phyloP scores from a whole-genome alignment of 2,888 invertebrate genomes.

The Luperina nickerlii region DNA sequence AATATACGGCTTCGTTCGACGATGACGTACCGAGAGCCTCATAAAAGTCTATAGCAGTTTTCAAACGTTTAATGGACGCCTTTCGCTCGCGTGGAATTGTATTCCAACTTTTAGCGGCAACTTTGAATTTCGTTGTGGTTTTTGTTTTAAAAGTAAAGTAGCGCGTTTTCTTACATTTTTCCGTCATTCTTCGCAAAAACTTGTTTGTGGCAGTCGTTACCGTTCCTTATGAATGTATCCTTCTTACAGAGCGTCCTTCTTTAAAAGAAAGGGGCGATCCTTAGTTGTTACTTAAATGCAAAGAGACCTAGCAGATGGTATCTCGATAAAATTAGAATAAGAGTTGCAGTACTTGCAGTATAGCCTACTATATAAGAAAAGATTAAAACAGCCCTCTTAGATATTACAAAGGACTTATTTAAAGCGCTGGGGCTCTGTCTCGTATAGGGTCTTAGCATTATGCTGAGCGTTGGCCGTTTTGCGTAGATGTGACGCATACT shows the following conservation, averaged over 20 bases:
- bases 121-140: conserved; percentile 66
- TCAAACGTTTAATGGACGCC: conserved; percentile 74
- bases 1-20: conserved; percentile 72
- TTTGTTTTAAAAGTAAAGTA: conserved; percentile 57
- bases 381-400: conserved; percentile 15
- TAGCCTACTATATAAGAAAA: conserved; percentile 1
- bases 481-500: too few relatives aligned
- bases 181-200: conserved; percentile 28
- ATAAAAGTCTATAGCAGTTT: conserved; percentile 77
- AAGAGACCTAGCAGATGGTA: conserved; percentile 24
- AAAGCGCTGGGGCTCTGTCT: too few relatives aligned
- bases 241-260: conserved; percentile 27
- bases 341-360: conserved; percentile 31
- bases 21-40: conserved; percentile 73
- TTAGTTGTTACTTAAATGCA: conserved; percentile 33
- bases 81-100: conserved; percentile 69
- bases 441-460: too few relatives aligned
- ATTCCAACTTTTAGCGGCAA: conserved; percentile 69
- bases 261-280: conserved; percentile 19
- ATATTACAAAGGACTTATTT: conserved; percentile 22
- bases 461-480: too few relatives aligned
- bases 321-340: conserved; percentile 30
- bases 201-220: conserved; percentile 47
- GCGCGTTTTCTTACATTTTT: conserved; percentile 54
- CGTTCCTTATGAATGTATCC: conserved; percentile 35